Evolutionary conservation across 2,797 vertebrate species (phyloP), one percentile per base, ranked within the genome.

Genomic region (Scarus forsteni): DNA sequence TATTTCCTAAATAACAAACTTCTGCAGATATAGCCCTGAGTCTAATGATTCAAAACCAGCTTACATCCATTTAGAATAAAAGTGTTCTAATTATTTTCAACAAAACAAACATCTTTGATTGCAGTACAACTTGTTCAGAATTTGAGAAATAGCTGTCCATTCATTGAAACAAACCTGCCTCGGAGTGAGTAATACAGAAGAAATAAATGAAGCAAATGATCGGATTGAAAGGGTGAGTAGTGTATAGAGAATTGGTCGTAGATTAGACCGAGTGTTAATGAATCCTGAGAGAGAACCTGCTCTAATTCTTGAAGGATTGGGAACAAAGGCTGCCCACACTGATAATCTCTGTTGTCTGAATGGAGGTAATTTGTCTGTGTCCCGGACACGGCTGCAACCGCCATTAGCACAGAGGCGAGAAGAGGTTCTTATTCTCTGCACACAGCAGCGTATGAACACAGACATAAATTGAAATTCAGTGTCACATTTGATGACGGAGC

Each of bases 361-460:
- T 70, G 15, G 63, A 69, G 18, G 61, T 78, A 3, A 53, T 83
- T 65, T 63, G 61, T 78, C 67, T 40, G 27, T 70, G 59, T 78
- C 53, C 36, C 58, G 16, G 46, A 42, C 55, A 2, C 3, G 35
- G 42, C 8, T 0, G 14, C 5, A 7, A 40, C 4, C 15, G 5
- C 77, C 70, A 69, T 61, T 57, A 66, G 65, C 38, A 11, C 1
- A 0, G 0, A 27, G 52, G 18, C 0, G 10, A 63, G 19, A 34
- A 19, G 14, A 1, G 40, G 8, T 40, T 64, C 18, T 54, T 60
- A 42, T 67, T 70, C 62, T 48, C 12, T 38, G 53, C 75, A 66
- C 71, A 58, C 54, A 10, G 13, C 16, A 56, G 14, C 12, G 44
- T 60, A 13, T 34, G 34, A 50, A 60, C 16, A 5, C 64, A 62